Evolutionary conservation across 1,140 invertebrate genomes (phyloP), one percentile per base, ranked within the genome.

Genomic region (Plutomurus gul): DNA sequence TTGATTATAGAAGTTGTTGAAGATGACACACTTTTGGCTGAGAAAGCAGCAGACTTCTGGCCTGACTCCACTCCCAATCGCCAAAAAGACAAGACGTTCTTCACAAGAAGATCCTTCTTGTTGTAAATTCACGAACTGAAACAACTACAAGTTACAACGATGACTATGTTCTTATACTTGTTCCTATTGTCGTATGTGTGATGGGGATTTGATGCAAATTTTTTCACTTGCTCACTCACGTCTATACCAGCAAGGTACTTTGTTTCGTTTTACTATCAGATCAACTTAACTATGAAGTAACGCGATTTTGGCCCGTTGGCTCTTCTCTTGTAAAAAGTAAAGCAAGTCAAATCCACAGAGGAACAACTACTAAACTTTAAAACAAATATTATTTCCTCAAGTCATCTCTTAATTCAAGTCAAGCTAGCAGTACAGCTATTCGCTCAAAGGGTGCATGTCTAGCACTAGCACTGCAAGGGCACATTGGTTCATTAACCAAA

Each of bases 1-100:
- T 65, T 65, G 56, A 65, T 65, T 65, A 65, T 65, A 65, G 27
- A 65, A 65, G 56, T 65, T 65, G 56, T 65, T 65, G 36, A 65
- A 30, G 56, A 65, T 65, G 56, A 65, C 56, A 65, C 56, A 65
- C 56, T 65, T 65, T 65, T 65, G 56, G 56, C 51, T 56, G 22
- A n/a, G 30, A 36, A 33, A 36, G 30, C 30, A 60, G 51, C 30
- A 60, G 51, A 60, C 25, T 65, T 65, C 16, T 11, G 7, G 4
- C 18, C 4, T 4, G 1, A 49, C 46, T 65, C 27, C 30, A 30
- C 25, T 65, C 56, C 36, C 56, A 65, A 65, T 65, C 56, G 25
- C 56, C 56, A 65, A 65, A 65, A 65, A 65, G 56, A 65, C 56
- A 65, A 65, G 13, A 56, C n/a, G n/a, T n/a, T n/a, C n/a, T n/a